Percentiles rank a stretch among this genome's conserved stretches.
phyloP scores from a whole-genome alignment of 64 coral and sea anemone species.

The Montipora efflorescens region DNA sequence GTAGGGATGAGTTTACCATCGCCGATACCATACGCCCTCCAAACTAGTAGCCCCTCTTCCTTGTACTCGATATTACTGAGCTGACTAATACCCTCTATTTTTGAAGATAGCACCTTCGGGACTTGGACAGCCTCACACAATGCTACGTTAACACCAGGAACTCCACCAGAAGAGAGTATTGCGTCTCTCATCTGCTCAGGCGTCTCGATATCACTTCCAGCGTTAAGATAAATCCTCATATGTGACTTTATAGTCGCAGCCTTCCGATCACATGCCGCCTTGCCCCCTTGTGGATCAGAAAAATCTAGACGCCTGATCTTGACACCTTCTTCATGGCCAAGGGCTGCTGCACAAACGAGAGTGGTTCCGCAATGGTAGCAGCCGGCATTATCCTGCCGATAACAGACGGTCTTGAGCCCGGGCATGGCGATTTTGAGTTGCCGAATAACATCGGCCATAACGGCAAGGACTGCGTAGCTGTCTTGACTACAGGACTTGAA shows the following conservation, averaged over 20 bases:
- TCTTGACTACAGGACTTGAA: neutral
- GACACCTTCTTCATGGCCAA: constrained; percentile 51
- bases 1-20: too few species aligned
- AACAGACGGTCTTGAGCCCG: neutral
- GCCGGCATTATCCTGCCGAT: constrained; percentile 1
- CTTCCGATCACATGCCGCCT: constrained; percentile 47
- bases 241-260: constrained; percentile 55
- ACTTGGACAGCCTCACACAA: constrained; percentile 45
- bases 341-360: constrained; percentile 45
- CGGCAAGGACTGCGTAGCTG: neutral
- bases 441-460: constrained; percentile 14
- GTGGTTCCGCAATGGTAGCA: constrained; percentile 45
- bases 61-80: constrained; percentile 46
- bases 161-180: neutral
- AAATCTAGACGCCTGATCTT: constrained; percentile 55
- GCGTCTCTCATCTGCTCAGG: constrained; percentile 46
- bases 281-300: constrained; percentile 63
- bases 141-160: constrained; percentile 63
- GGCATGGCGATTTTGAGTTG: constrained; percentile 31
- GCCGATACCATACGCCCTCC: too few species aligned
- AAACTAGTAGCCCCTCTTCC: too few species aligned
- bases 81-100: neutral
- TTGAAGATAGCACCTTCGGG: constrained; percentile 9
- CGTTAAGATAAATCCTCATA: constrained; percentile 48
- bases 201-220: constrained; percentile 48